These are phyloP conservation scores for Leptinotarsa defecta DNA, from an alignment of 1,140 invertebrate species.

Conservation along the genomic window DNA sequence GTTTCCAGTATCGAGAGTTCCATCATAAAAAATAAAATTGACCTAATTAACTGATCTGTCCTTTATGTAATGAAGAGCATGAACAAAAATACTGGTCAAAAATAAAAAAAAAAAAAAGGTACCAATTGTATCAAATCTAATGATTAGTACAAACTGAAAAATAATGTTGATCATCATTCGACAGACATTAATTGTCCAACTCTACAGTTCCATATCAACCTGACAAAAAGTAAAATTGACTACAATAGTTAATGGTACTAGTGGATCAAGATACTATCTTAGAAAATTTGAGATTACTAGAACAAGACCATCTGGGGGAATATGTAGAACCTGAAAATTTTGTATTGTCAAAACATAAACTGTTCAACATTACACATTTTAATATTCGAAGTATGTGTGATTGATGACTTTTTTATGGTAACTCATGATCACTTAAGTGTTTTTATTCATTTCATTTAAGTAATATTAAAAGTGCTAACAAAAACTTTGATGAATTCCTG, in stretches of 20 bases:
- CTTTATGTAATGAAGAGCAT: not conserved
- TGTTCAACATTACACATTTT: not conserved
- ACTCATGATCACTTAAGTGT: too few relatives aligned
- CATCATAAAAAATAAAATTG: too few relatives aligned
- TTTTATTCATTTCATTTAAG: too few relatives aligned
- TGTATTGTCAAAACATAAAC: not conserved
- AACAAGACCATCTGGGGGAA: not conserved
- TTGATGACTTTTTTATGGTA: too few relatives aligned
- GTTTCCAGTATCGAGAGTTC: too few relatives aligned
- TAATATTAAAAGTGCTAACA: not conserved
- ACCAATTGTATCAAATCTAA: too few relatives aligned
- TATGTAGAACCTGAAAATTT: not conserved
- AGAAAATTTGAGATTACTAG: not conserved
- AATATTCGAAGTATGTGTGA: not conserved
- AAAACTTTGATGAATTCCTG: not conserved
- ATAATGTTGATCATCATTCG: too few relatives aligned
- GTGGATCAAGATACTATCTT: not conserved
- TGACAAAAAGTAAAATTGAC: not conserved
- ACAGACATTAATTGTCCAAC: too few relatives aligned
- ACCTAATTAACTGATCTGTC: too few relatives aligned
- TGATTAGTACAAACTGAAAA: too few relatives aligned
- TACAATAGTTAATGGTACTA: not conserved
- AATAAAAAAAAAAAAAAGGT: not conserved
- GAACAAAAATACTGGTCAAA: not conserved
- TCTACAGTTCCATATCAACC: not conserved